phyloP scores from a whole-genome alignment of 2,797 vertebrate genomes.

The Lithobates sylvaticus region DNA sequence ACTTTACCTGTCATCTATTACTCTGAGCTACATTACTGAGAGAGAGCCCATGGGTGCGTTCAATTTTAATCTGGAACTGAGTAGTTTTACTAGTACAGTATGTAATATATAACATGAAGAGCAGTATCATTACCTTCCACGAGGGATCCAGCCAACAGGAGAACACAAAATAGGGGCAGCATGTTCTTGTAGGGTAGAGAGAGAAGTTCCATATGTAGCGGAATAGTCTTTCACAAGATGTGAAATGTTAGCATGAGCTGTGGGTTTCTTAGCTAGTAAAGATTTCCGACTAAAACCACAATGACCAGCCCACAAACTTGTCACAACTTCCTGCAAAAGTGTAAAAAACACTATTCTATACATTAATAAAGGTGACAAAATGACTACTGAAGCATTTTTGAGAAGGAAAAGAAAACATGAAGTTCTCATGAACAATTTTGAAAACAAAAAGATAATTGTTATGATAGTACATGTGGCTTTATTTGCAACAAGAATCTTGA shows the following conservation, averaged over 20 bases:
- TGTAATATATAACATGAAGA: too few species aligned
- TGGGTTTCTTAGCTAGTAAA: conserved; percentile 31
- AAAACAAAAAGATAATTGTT: conserved; percentile 21
- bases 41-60: too few species aligned
- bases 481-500: background rate
- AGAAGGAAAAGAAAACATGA: background rate
- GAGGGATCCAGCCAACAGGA: conserved; percentile 30
- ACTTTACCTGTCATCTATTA: too few species aligned
- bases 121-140: conserved; percentile 29
- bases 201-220: background rate
- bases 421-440: conserved; percentile 13
- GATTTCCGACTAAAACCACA: conserved; percentile 55
- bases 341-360: background rate
- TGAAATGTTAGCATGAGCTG: conserved; percentile 16
- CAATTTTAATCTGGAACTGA: too few species aligned
- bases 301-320: conserved; percentile 50
- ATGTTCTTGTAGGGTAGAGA: conserved; percentile 27
- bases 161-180: background rate
- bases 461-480: background rate
- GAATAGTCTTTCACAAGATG: background rate
- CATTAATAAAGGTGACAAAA: background rate
- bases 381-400: conserved; percentile 20
- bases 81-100: too few species aligned
- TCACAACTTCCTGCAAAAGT: conserved; percentile 49
- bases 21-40: too few species aligned